Conservation (phyloP, 2,888 invertebrate species). For the Chromoteleia sp. region DNA sequence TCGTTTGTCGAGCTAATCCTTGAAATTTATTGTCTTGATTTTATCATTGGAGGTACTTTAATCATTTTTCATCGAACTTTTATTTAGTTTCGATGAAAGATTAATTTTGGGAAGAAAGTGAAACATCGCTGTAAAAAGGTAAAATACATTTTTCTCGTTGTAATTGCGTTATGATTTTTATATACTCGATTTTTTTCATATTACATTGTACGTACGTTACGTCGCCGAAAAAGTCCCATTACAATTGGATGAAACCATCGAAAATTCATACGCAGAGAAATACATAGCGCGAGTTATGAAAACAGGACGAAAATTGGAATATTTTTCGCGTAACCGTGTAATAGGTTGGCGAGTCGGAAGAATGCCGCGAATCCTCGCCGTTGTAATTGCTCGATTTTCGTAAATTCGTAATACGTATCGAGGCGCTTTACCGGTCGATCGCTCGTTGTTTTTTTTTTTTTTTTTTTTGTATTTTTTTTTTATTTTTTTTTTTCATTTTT, state of each 20-base stretch:
- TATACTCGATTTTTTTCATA: slow-evolving; percentile 18
- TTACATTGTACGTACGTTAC: slow-evolving; percentile 12
- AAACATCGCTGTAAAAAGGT: slow-evolving; percentile 15
- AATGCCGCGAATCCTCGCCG: neutral
- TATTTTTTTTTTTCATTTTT: too few species aligned
- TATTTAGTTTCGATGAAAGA: slow-evolving; percentile 12
- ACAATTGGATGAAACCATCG: slow-evolving; percentile 17
- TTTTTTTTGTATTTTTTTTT: too few species aligned
- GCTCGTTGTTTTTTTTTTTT: too few species aligned
- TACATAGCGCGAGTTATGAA: slow-evolving; percentile 25
- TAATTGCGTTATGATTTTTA: slow-evolving; percentile 38
- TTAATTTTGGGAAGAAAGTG: slow-evolving; percentile 17
- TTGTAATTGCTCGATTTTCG: slow-evolving; percentile 17
- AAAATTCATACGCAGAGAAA: slow-evolving; percentile 24
- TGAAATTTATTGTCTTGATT: neutral
- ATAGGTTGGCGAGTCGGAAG: slow-evolving; percentile 4
- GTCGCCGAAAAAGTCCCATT: slow-evolving; percentile 11
- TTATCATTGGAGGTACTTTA: neutral
- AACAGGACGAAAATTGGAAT: slow-evolving; percentile 30
- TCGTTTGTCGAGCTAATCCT: slow-evolving; percentile 3
- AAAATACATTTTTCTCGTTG: slow-evolving; percentile 29
- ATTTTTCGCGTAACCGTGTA: slow-evolving; percentile 23
- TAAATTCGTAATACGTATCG: slow-evolving; percentile 21
- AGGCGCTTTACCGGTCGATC: slow-evolving; percentile 20
- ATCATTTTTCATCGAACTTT: slow-evolving; percentile 6